phyloP scores from a whole-genome alignment of 2,888 invertebrate species.

The Ophioninae sp. region DNA sequence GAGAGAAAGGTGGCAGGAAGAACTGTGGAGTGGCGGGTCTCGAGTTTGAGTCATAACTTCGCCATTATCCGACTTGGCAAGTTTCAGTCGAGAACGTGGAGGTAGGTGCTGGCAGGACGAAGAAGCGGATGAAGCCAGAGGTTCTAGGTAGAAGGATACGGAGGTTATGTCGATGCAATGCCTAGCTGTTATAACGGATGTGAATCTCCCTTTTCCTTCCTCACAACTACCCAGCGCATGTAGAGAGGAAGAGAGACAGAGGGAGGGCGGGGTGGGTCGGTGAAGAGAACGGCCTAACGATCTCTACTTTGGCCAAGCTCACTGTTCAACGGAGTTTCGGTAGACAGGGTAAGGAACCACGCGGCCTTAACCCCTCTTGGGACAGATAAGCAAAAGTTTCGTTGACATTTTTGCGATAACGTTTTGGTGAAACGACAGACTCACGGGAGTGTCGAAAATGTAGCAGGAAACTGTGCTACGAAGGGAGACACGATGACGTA shows the following conservation, averaged over 20 bases:
- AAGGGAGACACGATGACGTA: constrained; percentile 35
- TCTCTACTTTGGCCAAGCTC: constrained; percentile 41
- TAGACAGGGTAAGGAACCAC: constrained; percentile 44
- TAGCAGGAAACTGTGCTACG: constrained; percentile 13
- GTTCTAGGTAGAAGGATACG: constrained; percentile 39
- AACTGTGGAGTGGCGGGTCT: constrained; percentile 44
- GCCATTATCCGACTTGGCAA: constrained; percentile 78
- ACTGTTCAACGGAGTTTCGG: constrained; percentile 31
- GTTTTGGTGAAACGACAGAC: constrained; percentile 47
- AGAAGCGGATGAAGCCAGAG: constrained; percentile 32
- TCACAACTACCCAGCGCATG: constrained; percentile 20
- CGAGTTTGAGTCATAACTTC: constrained; percentile 75
- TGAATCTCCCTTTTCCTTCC: constrained; percentile 50
- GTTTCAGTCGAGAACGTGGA: constrained; percentile 64
- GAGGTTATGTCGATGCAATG: constrained; percentile 51
- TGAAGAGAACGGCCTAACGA: constrained; percentile 49
- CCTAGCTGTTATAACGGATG: constrained; percentile 45
- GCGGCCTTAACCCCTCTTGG: constrained; percentile 50
- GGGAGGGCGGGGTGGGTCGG: not conserved
- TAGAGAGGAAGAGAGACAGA: not conserved
- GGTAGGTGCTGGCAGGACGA: constrained; percentile 38
- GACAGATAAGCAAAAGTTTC: constrained; percentile 76
- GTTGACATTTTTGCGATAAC: constrained; percentile 77
- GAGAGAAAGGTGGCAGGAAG: constrained; percentile 44
- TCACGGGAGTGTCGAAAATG: constrained; percentile 29